Evolutionary conservation across 2,113 vertebrate species (phyloP).

Genomic region (Malurus cyaneus): DNA sequence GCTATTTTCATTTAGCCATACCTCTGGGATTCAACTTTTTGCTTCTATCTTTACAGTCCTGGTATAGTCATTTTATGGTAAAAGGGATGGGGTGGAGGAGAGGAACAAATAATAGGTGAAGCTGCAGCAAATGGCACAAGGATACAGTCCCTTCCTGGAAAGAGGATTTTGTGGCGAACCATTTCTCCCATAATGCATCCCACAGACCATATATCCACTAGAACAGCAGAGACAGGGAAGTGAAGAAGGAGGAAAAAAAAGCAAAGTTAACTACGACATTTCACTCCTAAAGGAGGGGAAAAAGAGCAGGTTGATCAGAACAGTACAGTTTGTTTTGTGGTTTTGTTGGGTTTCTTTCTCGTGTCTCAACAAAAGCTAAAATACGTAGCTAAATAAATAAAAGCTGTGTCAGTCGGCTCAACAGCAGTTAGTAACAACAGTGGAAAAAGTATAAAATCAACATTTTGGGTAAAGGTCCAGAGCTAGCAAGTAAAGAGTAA

Average conservation of each 20-base stretch:
- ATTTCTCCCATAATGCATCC: slow-evolving; percentile 99
- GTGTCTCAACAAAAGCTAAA: slow-evolving; percentile 15
- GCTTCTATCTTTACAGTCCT: slow-evolving; percentile 73
- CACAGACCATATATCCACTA: slow-evolving; percentile 99
- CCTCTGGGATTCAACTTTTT: slow-evolving; percentile 67
- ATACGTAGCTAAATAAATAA: neutral
- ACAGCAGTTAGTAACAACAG: neutral
- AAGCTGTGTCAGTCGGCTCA: neutral
- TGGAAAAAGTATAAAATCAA: neutral
- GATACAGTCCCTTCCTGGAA: slow-evolving; percentile 99
- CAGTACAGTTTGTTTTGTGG: slow-evolving; percentile 59
- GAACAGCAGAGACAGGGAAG: slow-evolving; percentile 80
- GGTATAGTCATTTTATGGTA: slow-evolving; percentile 49
- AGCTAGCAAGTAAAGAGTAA: neutral
- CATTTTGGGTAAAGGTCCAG: neutral
- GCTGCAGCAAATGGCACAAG: slow-evolving; percentile 80
- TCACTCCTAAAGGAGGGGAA: slow-evolving; percentile 69
- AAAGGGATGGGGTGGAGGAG: slow-evolving; percentile 31
- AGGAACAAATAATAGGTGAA: slow-evolving; percentile 71
- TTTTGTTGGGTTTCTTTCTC: neutral
- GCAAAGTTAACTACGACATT: slow-evolving; percentile 82
- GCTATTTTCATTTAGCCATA: neutral
- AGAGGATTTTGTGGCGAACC: slow-evolving; percentile 99
- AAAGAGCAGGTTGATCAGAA: slow-evolving; percentile 76
- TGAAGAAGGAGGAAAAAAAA: slow-evolving; percentile 73